phyloP scores from a whole-genome alignment of 2,888 invertebrate species.

The Sesia bembeciformis region DNA sequence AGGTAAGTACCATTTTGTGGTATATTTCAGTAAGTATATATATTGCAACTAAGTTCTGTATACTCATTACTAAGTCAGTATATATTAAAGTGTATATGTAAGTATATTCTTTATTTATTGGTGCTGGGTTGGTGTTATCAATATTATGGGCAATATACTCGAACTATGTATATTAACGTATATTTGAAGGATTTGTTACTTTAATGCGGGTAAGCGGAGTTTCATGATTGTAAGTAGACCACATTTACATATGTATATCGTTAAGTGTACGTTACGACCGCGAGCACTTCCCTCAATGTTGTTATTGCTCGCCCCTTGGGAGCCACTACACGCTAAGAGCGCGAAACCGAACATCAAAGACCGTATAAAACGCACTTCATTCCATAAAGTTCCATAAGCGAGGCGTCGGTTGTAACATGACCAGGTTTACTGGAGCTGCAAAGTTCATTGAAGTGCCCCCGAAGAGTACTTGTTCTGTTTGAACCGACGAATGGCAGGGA shows the following conservation, averaged over 20 bases:
- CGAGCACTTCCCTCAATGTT: conserved; percentile 45
- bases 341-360: conserved; percentile 65
- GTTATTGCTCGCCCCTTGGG: conserved; percentile 52
- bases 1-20: no score
- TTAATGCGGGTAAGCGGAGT: no score
- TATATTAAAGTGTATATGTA: no score
- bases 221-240: conserved; percentile 4
- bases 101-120: no score
- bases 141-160: no score
- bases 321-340: conserved; percentile 54
- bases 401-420: conserved; percentile 39
- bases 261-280: conserved; percentile 38
- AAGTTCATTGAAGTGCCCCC: conserved; percentile 1
- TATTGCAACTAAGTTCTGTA: no score
- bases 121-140: no score
- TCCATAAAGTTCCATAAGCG: conserved; percentile 61
- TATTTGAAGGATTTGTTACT: no score
- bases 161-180: no score
- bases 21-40: no score
- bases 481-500: conserved; percentile 3
- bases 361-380: conserved; percentile 65
- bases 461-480: not conserved
- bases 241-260: conserved; percentile 34
- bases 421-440: conserved; percentile 38
- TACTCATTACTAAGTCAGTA: no score